Evolutionary conservation across 2,888 invertebrate species (phyloP).

Genomic region (Elaeidobius kamerunicus): DNA sequence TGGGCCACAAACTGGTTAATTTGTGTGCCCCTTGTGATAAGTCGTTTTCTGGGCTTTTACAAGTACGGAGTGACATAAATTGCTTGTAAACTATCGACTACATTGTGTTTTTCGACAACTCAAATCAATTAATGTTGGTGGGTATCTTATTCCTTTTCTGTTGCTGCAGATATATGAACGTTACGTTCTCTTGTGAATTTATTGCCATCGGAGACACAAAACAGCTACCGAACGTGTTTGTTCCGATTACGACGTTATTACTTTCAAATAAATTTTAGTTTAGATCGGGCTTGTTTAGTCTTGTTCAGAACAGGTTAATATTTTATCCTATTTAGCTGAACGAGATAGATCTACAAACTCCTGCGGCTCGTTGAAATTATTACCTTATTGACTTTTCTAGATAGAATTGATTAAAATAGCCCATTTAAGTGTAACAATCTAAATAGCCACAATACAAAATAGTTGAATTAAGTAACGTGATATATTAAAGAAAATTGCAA

Average conservation of each 20-base stretch:
- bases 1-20: conserved; percentile 8
- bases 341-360: neutral
- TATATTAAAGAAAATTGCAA: neutral
- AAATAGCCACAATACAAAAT: conserved; percentile 2
- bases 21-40: conserved; percentile 2
- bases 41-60: conserved; percentile 6
- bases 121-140: conserved; percentile 4
- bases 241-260: conserved; percentile 12
- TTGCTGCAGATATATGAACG: conserved; percentile 8
- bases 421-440: conserved; percentile 6
- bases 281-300: conserved; percentile 1
- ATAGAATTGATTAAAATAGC: conserved; percentile 3
- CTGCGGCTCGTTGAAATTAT: conserved; percentile 2
- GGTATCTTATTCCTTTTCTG: conserved; percentile 14
- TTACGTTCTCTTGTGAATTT: conserved; percentile 13
- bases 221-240: conserved; percentile 13
- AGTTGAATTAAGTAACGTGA: conserved; percentile 1
- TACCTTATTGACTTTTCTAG: conserved; percentile 5
- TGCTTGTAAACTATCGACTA: conserved; percentile 11
- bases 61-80: conserved; percentile 7
- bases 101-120: conserved; percentile 15
- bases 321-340: conserved; percentile 1
- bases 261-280: conserved; percentile 16
- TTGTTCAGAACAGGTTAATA: conserved; percentile 7
- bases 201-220: conserved; percentile 4